Evolutionary conservation across 2,888 invertebrate genomes (phyloP), one percentile per base, ranked within the genome.

Genomic region (Schrankia costaestrigalis): DNA sequence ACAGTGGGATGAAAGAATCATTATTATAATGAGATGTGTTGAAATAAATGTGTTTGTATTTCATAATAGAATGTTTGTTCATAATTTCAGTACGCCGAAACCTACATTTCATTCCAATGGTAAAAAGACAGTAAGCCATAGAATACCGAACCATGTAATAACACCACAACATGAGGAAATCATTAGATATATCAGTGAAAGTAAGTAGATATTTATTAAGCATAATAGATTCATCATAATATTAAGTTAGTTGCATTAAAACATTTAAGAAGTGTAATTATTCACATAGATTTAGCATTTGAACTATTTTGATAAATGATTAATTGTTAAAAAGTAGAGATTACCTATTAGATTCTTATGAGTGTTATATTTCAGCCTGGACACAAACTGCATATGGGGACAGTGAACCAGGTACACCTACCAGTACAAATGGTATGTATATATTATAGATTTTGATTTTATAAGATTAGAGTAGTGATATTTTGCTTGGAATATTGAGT

Each of bases 141-240:
- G 89, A 88, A 80, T 90, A 90, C 66, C 90, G 72, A 79, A 90
- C 74, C 78, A 90, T 89, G 86, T 75, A 70, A 90, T 78, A 78
- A 90, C 77, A 77, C 95, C 95, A 35, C 94, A 95, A 64, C 95
- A 96, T 71, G 95, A 95, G 71, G 95, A 95, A 87, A 92, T 96
- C 53, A 94, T 96, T 66, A 93, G 92, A 87, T 96, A 91, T 81
- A 93, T 96, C 63, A 93, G 93, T 78, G 95, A 95, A 78, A 95
- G 95, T 96, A 89, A 92, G 93, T 90, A 11, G n/a, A 8, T 3
- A 3, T 18, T 18, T 2, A 3, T 18, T 8, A 18, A 18, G n/a
- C 3, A n/a, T n/a, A n/a, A n/a, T n/a, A n/a, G n/a, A n/a, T 13
- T 13, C 13, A 7, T 24, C 12, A 24, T 11, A 11, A 7, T 5